Conservation (phyloP, 2,888 invertebrate species). For the Hedychridium roseum region DNA sequence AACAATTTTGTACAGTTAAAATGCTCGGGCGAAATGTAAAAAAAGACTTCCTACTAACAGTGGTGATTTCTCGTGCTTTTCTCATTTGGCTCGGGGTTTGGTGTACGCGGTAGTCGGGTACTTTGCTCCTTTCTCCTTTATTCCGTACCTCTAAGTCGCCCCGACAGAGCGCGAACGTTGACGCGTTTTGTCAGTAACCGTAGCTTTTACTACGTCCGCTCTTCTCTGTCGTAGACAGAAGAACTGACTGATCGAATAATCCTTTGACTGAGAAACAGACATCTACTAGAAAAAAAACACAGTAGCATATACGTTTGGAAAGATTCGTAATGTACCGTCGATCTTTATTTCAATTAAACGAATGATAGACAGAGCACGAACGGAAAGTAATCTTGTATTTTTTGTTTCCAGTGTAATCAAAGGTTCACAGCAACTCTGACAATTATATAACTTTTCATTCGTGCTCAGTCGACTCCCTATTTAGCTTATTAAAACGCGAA, state of each 20-base stretch:
- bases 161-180: constrained; percentile 7
- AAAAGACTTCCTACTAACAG: constrained; percentile 53
- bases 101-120: constrained; percentile 63
- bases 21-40: constrained; percentile 43
- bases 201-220: too few relatives aligned
- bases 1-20: constrained; percentile 29
- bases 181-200: constrained; percentile 19
- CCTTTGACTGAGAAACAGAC: too few relatives aligned
- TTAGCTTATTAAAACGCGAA: too few relatives aligned
- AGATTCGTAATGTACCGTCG: constrained; percentile 58
- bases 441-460: too few relatives aligned
- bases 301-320: constrained; percentile 48
- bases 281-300: too few relatives aligned
- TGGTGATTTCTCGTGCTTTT: constrained; percentile 53
- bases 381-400: too few relatives aligned
- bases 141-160: constrained; percentile 5
- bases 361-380: constrained; percentile 32
- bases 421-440: too few relatives aligned
- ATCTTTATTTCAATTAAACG: constrained; percentile 16
- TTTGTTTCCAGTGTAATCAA: too few relatives aligned
- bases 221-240: too few relatives aligned
- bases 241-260: too few relatives aligned
- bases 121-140: constrained; percentile 48
- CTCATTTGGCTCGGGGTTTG: constrained; percentile 58
- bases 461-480: too few relatives aligned